Conservation (phyloP, 2,113 vertebrate species). For the Notarius lentiginosus region DNA sequence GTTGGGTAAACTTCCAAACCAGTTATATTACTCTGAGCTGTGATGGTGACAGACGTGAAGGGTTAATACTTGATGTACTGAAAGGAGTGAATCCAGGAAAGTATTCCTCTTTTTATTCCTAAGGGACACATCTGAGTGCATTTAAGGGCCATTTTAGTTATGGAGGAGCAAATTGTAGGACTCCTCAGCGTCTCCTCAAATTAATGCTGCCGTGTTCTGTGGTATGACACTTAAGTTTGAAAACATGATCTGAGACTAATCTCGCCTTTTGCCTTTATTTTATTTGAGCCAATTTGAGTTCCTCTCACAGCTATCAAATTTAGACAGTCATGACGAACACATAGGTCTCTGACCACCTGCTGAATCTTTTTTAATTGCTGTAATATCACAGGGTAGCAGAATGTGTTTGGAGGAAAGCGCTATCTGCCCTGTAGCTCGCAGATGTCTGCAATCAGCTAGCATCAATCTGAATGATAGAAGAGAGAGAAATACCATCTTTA, state of each 20-base stretch:
- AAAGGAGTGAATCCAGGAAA: constrained; percentile 31
- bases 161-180: not conserved
- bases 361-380: not conserved
- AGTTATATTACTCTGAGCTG: constrained; percentile 2
- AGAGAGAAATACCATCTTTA: not conserved
- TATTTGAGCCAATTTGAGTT: not conserved
- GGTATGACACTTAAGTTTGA: not conserved
- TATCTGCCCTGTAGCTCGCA: not conserved
- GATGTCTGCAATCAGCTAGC: not conserved
- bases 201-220: not conserved
- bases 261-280: not conserved
- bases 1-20: constrained; percentile 30
- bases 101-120: not conserved
- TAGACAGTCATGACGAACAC: not conserved
- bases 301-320: not conserved
- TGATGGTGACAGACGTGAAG: constrained; percentile 4
- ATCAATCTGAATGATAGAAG: not conserved
- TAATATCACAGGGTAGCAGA: not conserved
- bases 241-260: not conserved
- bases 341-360: not conserved
- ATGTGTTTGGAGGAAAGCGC: not conserved
- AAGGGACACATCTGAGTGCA: not conserved
- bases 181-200: not conserved
- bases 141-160: not conserved
- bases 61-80: constrained; percentile 19